A percentile compares a stretch with the other conserved stretches of the same genome.
Evolutionary conservation across 2,113 vertebrate species (phyloP).

Genomic region (Otolemur garnettii): DNA sequence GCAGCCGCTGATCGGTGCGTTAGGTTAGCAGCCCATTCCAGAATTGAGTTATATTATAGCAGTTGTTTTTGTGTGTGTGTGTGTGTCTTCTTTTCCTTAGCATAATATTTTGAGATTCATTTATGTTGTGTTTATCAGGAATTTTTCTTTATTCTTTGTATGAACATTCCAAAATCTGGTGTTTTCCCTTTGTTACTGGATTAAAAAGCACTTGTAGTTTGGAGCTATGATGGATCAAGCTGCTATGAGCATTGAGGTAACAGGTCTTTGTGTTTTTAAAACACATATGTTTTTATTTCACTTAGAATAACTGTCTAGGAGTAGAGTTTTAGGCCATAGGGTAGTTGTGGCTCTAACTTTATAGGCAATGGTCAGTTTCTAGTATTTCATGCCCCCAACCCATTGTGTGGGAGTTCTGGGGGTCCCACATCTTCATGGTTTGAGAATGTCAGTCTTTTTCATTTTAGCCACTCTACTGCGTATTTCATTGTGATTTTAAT

Average conservation of each 20-base stretch:
- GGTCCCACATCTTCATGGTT: not conserved
- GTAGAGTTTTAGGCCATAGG: not conserved
- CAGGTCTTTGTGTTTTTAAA: not conserved
- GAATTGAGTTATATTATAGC: not conserved
- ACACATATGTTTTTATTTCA: not conserved
- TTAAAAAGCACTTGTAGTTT: not conserved
- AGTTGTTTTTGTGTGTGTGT: not conserved
- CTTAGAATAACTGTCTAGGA: not conserved
- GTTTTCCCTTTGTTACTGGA: not conserved
- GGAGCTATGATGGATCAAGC: not conserved
- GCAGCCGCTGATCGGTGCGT: not conserved
- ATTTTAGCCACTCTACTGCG: not conserved
- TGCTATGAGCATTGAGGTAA: not conserved
- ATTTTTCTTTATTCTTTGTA: not conserved
- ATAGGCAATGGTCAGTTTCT: not conserved
- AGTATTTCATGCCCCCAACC: not conserved
- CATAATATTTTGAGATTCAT: not conserved
- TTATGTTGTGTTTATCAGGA: not conserved
- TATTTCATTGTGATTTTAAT: not conserved
- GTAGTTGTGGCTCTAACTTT: not conserved
- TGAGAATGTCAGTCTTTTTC: not conserved
- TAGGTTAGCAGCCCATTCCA: not conserved
- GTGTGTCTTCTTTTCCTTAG: not conserved
- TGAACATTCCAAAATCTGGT: not conserved
- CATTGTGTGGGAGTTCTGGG: not conserved